A percentile compares a stretch with the other conserved stretches of the same genome.
Evolutionary conservation across 1,140 invertebrate genomes (phyloP).

Genomic region (Macrobrachium rosenbergii): DNA sequence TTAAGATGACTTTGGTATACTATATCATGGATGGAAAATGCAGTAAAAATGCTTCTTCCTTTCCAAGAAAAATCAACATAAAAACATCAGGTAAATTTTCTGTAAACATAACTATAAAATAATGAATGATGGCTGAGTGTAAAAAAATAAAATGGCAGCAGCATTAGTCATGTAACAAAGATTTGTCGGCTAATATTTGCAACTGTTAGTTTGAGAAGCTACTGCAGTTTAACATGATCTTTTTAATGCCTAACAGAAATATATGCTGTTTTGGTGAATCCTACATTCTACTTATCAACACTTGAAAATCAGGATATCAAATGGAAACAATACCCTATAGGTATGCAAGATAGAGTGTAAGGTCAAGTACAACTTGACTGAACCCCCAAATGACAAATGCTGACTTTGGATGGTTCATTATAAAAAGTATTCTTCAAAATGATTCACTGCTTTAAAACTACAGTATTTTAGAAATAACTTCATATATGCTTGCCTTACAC

Average conservation of each 20-base stretch:
- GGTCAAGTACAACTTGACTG: constrained; percentile 33
- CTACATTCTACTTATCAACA: constrained; percentile 11
- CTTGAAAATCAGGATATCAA: constrained; percentile 41
- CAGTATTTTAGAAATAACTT: constrained; percentile 33
- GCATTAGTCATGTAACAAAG: too few relatives aligned
- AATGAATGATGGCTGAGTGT: constrained; percentile 5
- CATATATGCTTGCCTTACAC: constrained; percentile 55
- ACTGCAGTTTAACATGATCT: constrained; percentile 3
- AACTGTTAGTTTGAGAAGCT: too few relatives aligned
- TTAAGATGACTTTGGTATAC: constrained; percentile 31
- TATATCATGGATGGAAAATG: constrained; percentile 4
- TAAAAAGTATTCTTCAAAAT: constrained; percentile 32
- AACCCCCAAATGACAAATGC: constrained; percentile 16
- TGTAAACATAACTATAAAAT: not conserved
- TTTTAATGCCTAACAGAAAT: constrained; percentile 17
- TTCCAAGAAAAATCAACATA: not conserved
- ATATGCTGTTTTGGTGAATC: not conserved
- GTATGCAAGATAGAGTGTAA: constrained; percentile 54
- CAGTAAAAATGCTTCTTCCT: not conserved
- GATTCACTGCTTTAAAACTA: constrained; percentile 44
- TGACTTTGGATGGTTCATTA: constrained; percentile 15
- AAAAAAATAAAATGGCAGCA: constrained; percentile 17
- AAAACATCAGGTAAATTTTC: too few relatives aligned
- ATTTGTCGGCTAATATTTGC: too few relatives aligned
- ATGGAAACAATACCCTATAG: constrained; percentile 48